Base-by-base conservation (phyloP, 2,113 vertebrate species). In the Gulo gulo region DNA sequence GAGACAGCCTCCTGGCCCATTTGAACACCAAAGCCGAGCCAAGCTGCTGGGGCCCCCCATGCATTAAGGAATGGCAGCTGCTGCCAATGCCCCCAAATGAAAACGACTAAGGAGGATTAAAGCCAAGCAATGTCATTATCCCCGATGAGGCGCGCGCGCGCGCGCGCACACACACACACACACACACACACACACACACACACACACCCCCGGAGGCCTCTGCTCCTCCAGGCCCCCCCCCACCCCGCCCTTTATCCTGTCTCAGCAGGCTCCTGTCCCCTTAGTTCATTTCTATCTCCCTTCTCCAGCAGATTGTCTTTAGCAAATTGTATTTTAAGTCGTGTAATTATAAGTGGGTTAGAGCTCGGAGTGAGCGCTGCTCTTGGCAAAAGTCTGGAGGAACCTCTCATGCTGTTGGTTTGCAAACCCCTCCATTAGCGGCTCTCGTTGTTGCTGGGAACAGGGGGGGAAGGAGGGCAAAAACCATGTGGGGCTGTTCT, bases 241-340 rank as follows among this genome's bases (percentile, higher is more conserved):
- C 91, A 15, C 12, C 47, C 47, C 50, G 50, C 50, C 50, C 50
- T 52, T 39, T 50, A 26, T 26, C 81, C 39, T 85, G 73, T 81
- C 63, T 50, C 52, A 4, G 47, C 7, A 7, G 20, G 26, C 13
- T 55, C 36, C 50, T 71, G 71, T 42, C 39, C 18, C 78, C 13
- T 86, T 7, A 2, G 55, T 71, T 86, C 65, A 50, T 92, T 74
- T 71, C 61, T 23, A 11, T 42, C 42, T 94, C 31, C 73, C 88
- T 92, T 78, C 52, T 82, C 50, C 73, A 55, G 81, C 42, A 88
- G 82, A 67, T 36, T 85, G 85, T 86, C 59, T 82, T 92, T 71
- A 79, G 85, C 69, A 74, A 80, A 88, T 39, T 91, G 81, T 42
- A 74, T 93, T 95, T 93, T 91, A 69, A 97, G 31, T 61, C 47